Evolutionary conservation across 2,797 vertebrate genomes (phyloP).

Genomic region (Ctenosaura bakeri): DNA sequence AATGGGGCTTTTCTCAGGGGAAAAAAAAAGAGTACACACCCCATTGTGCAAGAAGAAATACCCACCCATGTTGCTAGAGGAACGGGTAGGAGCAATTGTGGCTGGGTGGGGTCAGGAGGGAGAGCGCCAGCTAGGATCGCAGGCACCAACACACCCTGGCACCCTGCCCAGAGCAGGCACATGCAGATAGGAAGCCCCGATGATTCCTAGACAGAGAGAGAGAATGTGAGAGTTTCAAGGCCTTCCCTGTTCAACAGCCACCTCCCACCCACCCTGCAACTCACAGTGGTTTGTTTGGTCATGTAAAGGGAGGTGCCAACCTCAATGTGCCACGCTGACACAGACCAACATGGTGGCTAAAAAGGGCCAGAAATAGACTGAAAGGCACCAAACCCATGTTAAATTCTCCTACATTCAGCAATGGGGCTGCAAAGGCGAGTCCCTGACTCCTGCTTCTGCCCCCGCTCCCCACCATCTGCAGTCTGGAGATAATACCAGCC

Average conservation of each 20-base stretch:
- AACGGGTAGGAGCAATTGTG: neutral
- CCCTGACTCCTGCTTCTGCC: too few relatives aligned
- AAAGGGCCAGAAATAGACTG: too few relatives aligned
- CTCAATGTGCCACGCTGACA: neutral
- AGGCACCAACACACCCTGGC: neutral
- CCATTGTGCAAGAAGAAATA: neutral
- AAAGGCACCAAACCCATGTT: too few relatives aligned
- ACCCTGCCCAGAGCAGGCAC: neutral
- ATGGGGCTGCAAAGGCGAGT: neutral
- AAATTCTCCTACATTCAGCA: too few relatives aligned
- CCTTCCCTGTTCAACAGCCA: too few relatives aligned
- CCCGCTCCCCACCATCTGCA: too few relatives aligned
- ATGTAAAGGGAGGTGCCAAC: neutral
- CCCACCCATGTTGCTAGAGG: neutral
- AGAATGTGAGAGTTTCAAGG: too few relatives aligned
- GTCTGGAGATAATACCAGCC: too few relatives aligned
- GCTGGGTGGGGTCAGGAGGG: neutral
- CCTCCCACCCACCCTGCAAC: neutral
- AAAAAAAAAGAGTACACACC: neutral
- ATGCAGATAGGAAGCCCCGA: neutral
- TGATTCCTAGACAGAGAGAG: neutral
- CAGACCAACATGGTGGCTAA: too few relatives aligned
- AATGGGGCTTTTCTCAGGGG: neutral
- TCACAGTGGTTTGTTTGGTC: fast-evolving
- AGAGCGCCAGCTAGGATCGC: neutral